phyloP scores from a whole-genome alignment of 2,113 vertebrate species.

The Hemichromis elongatus region DNA sequence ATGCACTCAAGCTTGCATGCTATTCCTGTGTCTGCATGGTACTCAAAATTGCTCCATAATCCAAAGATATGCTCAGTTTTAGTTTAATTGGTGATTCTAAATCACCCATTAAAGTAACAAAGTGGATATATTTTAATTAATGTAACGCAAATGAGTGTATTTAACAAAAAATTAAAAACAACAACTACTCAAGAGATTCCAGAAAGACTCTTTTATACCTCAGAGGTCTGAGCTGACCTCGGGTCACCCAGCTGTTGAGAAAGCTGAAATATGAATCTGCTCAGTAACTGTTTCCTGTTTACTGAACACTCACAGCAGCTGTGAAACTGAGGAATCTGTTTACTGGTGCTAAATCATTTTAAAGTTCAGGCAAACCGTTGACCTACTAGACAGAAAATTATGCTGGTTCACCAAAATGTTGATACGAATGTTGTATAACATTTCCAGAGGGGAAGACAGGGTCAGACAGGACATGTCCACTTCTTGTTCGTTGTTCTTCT shows the following conservation, averaged over 20 bases:
- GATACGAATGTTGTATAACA: background rate
- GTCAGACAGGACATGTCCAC: no score
- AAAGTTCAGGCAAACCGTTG: background rate
- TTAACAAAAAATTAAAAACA: background rate
- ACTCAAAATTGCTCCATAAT: accelerated
- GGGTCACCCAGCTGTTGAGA: background rate
- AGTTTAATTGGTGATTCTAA: background rate
- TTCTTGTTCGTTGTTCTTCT: background rate
- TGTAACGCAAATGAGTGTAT: background rate
- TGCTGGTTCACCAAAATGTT: background rate
- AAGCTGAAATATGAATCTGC: background rate
- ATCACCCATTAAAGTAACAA: background rate
- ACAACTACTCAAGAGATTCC: background rate
- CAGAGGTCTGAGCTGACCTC: background rate
- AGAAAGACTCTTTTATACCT: background rate
- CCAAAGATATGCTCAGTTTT: background rate
- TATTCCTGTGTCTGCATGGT: background rate
- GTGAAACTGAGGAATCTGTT: background rate
- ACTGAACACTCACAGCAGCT: background rate
- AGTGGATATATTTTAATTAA: background rate
- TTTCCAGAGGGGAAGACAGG: background rate
- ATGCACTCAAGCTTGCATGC: accelerated
- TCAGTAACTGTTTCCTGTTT: background rate
- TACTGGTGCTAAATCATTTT: background rate
- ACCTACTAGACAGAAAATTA: background rate